Base-by-base conservation (phyloP, 2,888 invertebrate genomes). In the Lissocephala sabroskyi region DNA sequence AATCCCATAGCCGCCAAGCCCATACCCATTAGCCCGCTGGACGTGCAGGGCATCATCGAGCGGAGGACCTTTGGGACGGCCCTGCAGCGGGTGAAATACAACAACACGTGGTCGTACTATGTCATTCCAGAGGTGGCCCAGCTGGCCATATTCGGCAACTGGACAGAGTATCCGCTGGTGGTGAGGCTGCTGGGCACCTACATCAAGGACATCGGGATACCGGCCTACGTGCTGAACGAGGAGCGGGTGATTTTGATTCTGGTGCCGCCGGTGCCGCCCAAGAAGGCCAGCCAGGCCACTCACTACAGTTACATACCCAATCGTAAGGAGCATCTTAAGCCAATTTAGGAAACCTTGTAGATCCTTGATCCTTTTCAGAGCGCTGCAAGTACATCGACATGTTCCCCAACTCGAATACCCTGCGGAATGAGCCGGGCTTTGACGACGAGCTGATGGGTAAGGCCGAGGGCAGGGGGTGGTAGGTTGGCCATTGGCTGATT, bases 331-430 rank as follows among this genome's bases (percentile, higher is more conserved):
- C 7, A 42, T 33, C 7, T 7, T 5, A 9, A 40, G 3, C 11
- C 1, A 1, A 10, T 5, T 6, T 14, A 11, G 7, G 4, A 30
- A 10, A 2, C 29, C 13, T 18, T 45, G 45, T 44, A 54, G 14
- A 11, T 35, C 43, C 13, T 82, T 83, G 14, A 11, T 35, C 43
- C 13, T 82, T 83, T 19, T 3, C 77, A 89, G 89, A 80, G 40
- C 85, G 86, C 56, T 90, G 90, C 80, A 86, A 85, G 55, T 87
- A 88, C 65, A 89, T 89, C 64, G 88, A 89, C 48, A 87, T 89
- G 85, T 90, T 90, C 64, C 87, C 87, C 2, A 84, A 86, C 6
- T 86, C 87, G 0, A 84, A 85, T 49, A 85, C 86, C n/a, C 68
- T 87, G 14, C 84, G 82, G 49, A 79, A 70, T 48, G 87, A 88